Evolutionary conservation across 1,140 invertebrate genomes (phyloP).

Genomic region (Drosophila pruinosa): DNA sequence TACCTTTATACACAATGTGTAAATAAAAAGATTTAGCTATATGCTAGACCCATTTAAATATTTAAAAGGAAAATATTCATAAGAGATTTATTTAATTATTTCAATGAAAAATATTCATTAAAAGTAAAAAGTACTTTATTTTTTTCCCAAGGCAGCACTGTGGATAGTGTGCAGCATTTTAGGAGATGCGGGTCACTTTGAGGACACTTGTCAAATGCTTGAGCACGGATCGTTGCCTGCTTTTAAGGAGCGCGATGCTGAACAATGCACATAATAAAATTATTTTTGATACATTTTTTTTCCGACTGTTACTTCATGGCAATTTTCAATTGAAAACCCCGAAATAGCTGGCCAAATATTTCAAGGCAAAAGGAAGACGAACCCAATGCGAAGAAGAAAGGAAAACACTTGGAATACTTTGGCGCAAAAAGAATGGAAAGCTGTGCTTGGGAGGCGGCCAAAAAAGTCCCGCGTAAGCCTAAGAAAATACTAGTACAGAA

Average conservation of each 20-base stretch:
- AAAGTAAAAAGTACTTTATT: too few relatives aligned
- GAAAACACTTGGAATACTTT: slow-evolving; percentile 63
- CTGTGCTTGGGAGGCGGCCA: slow-evolving; percentile 10
- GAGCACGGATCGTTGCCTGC: background rate
- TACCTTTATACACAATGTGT: too few relatives aligned
- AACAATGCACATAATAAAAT: slow-evolving; percentile 47
- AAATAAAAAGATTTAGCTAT: too few relatives aligned
- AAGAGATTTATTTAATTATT: too few relatives aligned
- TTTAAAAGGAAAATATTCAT: too few relatives aligned
- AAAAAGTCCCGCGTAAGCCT: slow-evolving; percentile 58
- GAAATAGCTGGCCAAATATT: slow-evolving; percentile 39
- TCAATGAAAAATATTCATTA: too few relatives aligned
- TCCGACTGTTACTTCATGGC: slow-evolving; percentile 15
- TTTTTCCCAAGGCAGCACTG: background rate
- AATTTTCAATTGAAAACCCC: slow-evolving; percentile 51
- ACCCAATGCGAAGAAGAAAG: slow-evolving; percentile 8
- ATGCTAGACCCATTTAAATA: too few relatives aligned
- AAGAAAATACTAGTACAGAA: slow-evolving; percentile 46
- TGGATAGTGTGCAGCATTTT: background rate
- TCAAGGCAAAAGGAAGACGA: slow-evolving; percentile 16
- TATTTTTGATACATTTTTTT: slow-evolving; percentile 21
- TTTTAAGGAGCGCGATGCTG: slow-evolving; percentile 12
- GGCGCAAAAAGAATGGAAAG: slow-evolving; percentile 44
- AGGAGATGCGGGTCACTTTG: slow-evolving; percentile 5
- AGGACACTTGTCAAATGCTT: background rate